These are phyloP conservation scores for Ptychadena robeensis DNA, from an alignment of 2,797 vertebrate genomes.

Conservation along the genomic window DNA sequence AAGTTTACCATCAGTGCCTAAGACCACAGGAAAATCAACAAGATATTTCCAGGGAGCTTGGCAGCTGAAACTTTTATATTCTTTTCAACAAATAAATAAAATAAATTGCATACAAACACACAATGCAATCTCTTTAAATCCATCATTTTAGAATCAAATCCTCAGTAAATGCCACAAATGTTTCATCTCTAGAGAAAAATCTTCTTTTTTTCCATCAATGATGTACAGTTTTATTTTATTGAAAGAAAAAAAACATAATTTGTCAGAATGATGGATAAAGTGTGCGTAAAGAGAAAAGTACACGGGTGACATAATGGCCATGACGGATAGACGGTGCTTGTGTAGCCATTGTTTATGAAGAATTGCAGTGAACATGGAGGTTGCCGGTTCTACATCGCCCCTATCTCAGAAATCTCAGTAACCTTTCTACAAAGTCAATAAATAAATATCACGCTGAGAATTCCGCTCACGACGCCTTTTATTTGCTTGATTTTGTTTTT, in stretches of 20 bases:
- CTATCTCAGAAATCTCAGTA: not conserved
- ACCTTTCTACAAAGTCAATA: slow-evolving; percentile 25
- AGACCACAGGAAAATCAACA: too few relatives aligned
- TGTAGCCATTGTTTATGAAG: slow-evolving; percentile 7
- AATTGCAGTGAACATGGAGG: slow-evolving; percentile 1
- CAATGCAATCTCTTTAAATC: not conserved
- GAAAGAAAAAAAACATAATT: not conserved
- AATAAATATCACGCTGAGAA: slow-evolving; percentile 34
- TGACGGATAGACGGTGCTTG: not conserved
- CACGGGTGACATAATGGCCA: not conserved
- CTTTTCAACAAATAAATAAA: not conserved
- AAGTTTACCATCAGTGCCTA: too few relatives aligned
- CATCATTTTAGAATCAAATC: not conserved
- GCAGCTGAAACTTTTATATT: not conserved
- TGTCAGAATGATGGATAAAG: not conserved
- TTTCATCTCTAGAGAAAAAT: not conserved
- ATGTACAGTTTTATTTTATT: not conserved
- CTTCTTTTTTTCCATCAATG: not conserved
- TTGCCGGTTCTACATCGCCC: slow-evolving; percentile 13
- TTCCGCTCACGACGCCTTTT: not conserved
- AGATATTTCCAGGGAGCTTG: too few relatives aligned
- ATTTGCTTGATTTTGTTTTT: slow-evolving; percentile 34
- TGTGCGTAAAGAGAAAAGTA: not conserved
- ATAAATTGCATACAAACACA: not conserved
- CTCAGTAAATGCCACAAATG: not conserved